These are phyloP conservation scores for Leuciscus waleckii DNA, from an alignment of 2,797 vertebrate genomes.

Conservation along the genomic window DNA sequence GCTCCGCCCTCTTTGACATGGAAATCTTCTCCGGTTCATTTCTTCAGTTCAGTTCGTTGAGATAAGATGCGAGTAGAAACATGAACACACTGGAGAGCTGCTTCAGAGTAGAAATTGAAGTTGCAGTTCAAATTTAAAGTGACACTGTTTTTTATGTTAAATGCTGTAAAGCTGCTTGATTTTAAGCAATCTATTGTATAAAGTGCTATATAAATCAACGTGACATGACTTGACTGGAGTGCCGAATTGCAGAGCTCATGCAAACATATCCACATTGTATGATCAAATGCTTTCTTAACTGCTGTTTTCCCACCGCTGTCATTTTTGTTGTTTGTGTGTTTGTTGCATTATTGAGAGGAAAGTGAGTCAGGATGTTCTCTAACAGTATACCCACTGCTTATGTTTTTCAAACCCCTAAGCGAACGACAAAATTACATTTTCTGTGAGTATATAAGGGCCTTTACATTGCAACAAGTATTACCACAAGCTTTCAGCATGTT, in stretches of 20 bases:
- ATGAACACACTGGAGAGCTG: not conserved
- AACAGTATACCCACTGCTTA: not conserved
- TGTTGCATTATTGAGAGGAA: not conserved
- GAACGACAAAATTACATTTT: not conserved
- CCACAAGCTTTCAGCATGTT: slow-evolving; percentile 61
- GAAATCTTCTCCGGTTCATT: not conserved
- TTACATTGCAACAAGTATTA: slow-evolving; percentile 48
- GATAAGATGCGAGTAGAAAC: not conserved
- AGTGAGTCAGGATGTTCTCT: too few relatives aligned
- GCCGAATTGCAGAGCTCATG: not conserved
- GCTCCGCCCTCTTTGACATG: not conserved
- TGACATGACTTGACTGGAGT: not conserved
- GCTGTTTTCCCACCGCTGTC: not conserved
- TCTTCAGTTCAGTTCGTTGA: not conserved
- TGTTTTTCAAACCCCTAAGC: not conserved
- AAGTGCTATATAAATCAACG: not conserved
- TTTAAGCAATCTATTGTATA: not conserved
- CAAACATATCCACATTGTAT: not conserved
- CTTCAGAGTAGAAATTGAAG: not conserved
- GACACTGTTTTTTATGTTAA: not conserved
- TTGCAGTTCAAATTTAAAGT: not conserved
- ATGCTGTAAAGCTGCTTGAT: not conserved
- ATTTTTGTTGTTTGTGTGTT: not conserved
- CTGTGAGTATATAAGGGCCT: not conserved
- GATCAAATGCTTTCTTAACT: not conserved